Percentiles rank a stretch among this genome's conserved stretches.
Conservation (phyloP, 1,140 invertebrate genomes). For the Lepidurus arcticus region DNA sequence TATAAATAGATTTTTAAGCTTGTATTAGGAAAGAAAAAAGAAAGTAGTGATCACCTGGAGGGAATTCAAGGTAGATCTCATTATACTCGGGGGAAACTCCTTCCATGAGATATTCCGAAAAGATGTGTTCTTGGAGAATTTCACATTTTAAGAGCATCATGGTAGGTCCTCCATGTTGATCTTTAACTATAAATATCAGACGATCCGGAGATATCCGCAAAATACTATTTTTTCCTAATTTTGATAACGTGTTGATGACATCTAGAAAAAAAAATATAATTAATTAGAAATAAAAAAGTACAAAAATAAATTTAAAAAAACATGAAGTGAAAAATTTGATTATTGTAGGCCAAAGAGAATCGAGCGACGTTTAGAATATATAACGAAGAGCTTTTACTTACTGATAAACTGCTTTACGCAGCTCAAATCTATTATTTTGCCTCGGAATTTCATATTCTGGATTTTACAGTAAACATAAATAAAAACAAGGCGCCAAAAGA, state of each 20-base stretch:
- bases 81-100: neutral
- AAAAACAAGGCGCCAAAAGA: neutral
- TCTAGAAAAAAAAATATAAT: neutral
- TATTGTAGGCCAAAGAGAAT: neutral
- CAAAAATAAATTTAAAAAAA: neutral
- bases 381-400: neutral
- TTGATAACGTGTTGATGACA: neutral
- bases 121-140: conserved; percentile 15
- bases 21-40: neutral
- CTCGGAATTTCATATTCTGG: neutral
- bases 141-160: neutral
- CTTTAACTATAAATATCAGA: neutral
- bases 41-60: neutral
- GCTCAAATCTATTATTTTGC: conserved; percentile 16
- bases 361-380: neutral
- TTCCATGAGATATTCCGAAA: neutral
- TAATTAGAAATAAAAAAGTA: neutral
- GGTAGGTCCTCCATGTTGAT: neutral
- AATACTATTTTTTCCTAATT: neutral
- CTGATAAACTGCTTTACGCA: neutral
- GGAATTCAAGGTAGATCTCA: conserved; percentile 11
- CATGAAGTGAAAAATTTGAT: neutral
- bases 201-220: neutral
- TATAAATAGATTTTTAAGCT: neutral
- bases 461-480: neutral